Evolutionary conservation across 2,797 vertebrate species (phyloP).

Genomic region (Mallotus villosus): DNA sequence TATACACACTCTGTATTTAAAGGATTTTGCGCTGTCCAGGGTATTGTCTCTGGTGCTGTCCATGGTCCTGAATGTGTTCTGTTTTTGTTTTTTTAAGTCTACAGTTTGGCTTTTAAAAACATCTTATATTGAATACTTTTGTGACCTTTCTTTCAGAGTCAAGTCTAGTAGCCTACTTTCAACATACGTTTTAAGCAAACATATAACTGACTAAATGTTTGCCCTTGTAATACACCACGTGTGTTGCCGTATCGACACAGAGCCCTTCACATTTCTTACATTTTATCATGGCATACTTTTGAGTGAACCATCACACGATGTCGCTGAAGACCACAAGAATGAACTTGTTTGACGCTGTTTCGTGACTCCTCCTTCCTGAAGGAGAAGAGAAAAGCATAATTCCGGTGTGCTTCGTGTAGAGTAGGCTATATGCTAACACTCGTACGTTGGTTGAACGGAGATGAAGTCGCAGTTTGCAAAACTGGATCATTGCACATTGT

Average conservation of each 20-base stretch:
- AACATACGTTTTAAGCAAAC: too few species aligned
- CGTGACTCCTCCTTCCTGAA: slow-evolving; percentile 4
- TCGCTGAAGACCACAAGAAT: slow-evolving; percentile 8
- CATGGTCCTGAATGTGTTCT: too few species aligned
- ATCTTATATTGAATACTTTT: too few species aligned
- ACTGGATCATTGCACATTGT: slow-evolving; percentile 9
- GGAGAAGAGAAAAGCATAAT: background rate
- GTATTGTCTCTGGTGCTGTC: background rate
- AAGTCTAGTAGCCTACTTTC: too few species aligned
- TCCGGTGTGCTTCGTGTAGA: background rate
- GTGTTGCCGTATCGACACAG: too few species aligned
- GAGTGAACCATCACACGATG: background rate
- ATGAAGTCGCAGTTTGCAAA: background rate
- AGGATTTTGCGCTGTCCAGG: background rate
- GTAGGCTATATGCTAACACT: too few species aligned
- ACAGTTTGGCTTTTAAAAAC: too few species aligned
- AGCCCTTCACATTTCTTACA: background rate
- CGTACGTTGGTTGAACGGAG: background rate
- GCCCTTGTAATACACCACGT: too few species aligned
- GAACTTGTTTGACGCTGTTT: background rate
- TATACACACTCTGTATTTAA: background rate
- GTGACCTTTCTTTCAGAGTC: too few species aligned
- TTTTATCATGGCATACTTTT: background rate
- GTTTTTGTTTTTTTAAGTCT: slow-evolving; percentile 47
- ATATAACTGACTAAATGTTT: too few species aligned